phyloP scores from a whole-genome alignment of 2,888 invertebrate species.

The Habrosyne pyritoides region DNA sequence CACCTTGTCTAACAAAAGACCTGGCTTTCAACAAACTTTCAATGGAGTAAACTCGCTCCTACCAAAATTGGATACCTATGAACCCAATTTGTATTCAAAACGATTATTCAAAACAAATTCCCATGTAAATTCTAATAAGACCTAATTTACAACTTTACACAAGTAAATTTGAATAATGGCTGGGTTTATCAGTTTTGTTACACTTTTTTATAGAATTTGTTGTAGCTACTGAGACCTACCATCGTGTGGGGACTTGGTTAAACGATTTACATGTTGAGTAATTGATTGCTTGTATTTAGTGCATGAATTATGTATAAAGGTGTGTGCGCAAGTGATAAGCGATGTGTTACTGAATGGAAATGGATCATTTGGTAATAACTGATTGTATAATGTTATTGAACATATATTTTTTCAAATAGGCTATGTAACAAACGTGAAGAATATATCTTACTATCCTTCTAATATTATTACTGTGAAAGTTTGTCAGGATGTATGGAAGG shows the following conservation, averaged over 20 bases:
- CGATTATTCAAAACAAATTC: slow-evolving; percentile 16
- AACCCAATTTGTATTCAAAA: slow-evolving; percentile 18
- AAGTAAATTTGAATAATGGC: slow-evolving; percentile 18
- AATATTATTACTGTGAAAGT: too few species aligned
- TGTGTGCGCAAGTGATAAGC: not conserved
- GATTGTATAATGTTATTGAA: not conserved
- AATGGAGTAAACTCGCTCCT: not conserved
- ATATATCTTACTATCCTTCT: too few species aligned
- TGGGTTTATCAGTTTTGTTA: not conserved
- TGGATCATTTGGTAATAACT: not conserved
- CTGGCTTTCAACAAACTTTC: not conserved
- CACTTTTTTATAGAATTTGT: not conserved
- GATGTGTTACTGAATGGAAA: not conserved
- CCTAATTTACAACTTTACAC: slow-evolving; percentile 17
- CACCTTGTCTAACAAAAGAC: slow-evolving; percentile 1
- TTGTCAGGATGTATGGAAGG: too few species aligned
- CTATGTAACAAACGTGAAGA: too few species aligned
- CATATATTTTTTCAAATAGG: too few species aligned
- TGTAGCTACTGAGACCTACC: slow-evolving; percentile 9
- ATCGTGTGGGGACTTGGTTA: slow-evolving; percentile 26
- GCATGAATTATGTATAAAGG: slow-evolving; percentile 31
- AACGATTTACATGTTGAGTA: slow-evolving; percentile 40
- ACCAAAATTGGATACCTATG: not conserved
- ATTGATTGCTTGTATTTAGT: slow-evolving; percentile 39
- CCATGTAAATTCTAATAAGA: slow-evolving; percentile 13